A percentile compares a stretch with the other conserved stretches of the same genome.
phyloP scores from a whole-genome alignment of 2,797 vertebrate species.

The Lacerta viridis region DNA sequence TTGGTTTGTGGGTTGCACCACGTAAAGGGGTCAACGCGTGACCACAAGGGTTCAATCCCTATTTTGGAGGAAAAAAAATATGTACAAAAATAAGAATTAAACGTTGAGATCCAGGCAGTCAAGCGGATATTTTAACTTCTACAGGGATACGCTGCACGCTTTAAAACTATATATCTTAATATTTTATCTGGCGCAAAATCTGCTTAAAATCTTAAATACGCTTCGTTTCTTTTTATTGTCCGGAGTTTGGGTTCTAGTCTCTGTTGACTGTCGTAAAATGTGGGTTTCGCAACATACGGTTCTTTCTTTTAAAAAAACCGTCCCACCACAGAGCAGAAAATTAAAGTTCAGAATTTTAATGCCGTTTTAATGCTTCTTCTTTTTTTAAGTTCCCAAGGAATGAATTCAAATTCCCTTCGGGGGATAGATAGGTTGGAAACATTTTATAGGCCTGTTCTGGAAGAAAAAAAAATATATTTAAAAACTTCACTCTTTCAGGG shows the following conservation, averaged over 20 bases:
- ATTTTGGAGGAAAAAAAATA: neutral
- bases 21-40: neutral
- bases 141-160: neutral
- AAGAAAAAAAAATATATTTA: neutral
- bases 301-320: neutral
- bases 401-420: neutral
- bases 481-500: neutral
- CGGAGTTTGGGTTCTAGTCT: neutral
- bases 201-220: neutral
- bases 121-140: too few species aligned
- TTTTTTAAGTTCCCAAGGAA: neutral
- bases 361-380: neutral
- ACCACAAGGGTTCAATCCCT: neutral
- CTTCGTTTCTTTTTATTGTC: neutral
- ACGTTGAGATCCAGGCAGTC: neutral
- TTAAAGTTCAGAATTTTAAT: neutral
- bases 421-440: neutral
- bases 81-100: neutral
- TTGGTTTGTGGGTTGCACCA: neutral
- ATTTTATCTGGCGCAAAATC: neutral
- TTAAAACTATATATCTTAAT: neutral
- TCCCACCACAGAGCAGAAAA: too few species aligned
- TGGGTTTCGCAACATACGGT: neutral
- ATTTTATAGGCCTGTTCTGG: slow-evolving; percentile 8
- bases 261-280: neutral